Base-by-base conservation (phyloP, 1,140 invertebrate genomes). In the Proctacanthus coquilletti region DNA sequence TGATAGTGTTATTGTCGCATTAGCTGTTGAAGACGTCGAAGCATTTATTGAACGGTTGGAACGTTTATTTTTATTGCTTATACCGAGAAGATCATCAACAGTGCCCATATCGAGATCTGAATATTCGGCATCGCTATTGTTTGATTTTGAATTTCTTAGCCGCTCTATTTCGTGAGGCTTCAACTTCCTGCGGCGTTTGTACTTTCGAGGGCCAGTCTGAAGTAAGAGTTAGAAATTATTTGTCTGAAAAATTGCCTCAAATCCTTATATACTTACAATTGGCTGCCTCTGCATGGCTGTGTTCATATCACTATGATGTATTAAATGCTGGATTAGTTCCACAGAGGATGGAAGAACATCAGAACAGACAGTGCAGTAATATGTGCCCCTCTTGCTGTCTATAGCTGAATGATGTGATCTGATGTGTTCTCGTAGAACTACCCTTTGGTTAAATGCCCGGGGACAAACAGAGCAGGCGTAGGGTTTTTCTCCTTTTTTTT, bases 391-490 rank as follows among this genome's bases (percentile, higher is more conserved):
- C 36, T 73, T 66, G 4, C 72, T 66, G 64, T 83, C 80, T 13
- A 78, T 69, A 3, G 75, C 80, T 1, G 80, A 84, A 57, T 85
- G 82, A 59, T 86, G 82, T 13, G 79, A 80, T 29, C 81, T 68
- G 14, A 86, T 80, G 48, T 84, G 82, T 51, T 84, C 82, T 14
- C 81, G 65, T 13, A 86, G 56, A 19, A 84, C 82, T 2, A 86
- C 80, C 48, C 82, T 71, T 55, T 84, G 82, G 66, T 85, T 85
- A 49, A 84, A 85, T 18, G 81, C 80, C 34, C 80, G 71, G 9
- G 78, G 80, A 60, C 95, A 98, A 29, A 92, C 79, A n/a, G 86
- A 80, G 56, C 95, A 98, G 21, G 79, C 82, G 60, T 93, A 96
- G 11, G 92, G 88, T 62, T 98, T 98, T 51, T 91, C 86, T 9